Base-by-base conservation (phyloP, 2,113 vertebrate species). In the Calypte anna region DNA sequence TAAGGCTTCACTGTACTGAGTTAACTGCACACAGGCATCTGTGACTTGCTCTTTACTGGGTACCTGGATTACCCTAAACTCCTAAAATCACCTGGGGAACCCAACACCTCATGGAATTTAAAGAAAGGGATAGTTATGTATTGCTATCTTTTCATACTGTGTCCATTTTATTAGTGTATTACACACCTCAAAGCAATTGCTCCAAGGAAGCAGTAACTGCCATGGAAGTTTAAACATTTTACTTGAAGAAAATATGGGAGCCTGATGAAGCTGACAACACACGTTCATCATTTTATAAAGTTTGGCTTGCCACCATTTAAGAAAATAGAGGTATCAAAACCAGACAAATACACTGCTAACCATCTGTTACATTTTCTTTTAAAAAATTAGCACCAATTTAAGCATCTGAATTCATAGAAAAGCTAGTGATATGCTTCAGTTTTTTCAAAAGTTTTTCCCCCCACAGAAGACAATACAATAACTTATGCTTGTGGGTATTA, bases 361-460 rank as follows among this genome's bases (percentile, higher is more conserved):
- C 94, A 91, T 91, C 94, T 89, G 92, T 82, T 95, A 96, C 69
- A 75, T 85, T 86, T 96, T 64, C 77, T 86, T 94, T 95, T 58
- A 88, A 95, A 96, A 97, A 97, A 97, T 92, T 96, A 97, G 96
- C 96, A 97, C 96, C 94, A 91, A 93, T 96, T 94, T 78, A 94
- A 87, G 93, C 88, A 90, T 95, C 79, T 94, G 91, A 95, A 95
- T 92, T 96, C 48, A 92, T 92, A 95, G 78, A 96, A 97, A 97
- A 96, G 90, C 78, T 82, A 46, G 63, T 82, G 93, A 95, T 93
- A 91, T 30, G 25, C 28, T 40, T 83, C 43, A 50, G 17, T 91
- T 84, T 53, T 12, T 90, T 82, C 51, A 79, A 83, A 86, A 57
- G 22, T 24, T 70, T 63, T 75, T 76, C 76, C 68, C 68, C 73